These are phyloP conservation scores for Pseudorectes ferrugineus DNA, from an alignment of 2,113 vertebrate species.

Conservation along the genomic window DNA sequence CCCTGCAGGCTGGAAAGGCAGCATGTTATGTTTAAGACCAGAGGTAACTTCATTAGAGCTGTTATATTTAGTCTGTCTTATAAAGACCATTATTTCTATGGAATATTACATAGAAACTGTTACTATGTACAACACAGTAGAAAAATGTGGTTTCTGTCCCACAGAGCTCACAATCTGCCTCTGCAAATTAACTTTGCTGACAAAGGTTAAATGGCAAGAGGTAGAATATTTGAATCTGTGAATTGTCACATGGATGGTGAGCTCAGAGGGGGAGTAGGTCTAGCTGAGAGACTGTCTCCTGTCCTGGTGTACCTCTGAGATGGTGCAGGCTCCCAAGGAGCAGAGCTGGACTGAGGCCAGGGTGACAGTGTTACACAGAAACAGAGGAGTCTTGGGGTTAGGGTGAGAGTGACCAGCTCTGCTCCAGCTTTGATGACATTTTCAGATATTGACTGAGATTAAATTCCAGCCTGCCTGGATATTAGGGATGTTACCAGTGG, in stretches of 20 bases:
- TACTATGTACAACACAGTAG: conserved; percentile 37
- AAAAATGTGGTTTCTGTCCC: conserved; percentile 42
- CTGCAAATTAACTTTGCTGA: conserved; percentile 15
- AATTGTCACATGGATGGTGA: background rate
- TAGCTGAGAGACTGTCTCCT: background rate
- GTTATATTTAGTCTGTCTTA: conserved; percentile 41
- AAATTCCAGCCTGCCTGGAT: background rate
- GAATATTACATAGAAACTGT: conserved; percentile 58
- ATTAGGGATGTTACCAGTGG: background rate
- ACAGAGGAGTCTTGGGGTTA: background rate
- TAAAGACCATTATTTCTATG: conserved; percentile 29
- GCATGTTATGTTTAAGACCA: conserved; percentile 26
- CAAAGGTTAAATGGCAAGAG: conserved; percentile 30
- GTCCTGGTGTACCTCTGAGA: background rate
- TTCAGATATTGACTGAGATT: background rate
- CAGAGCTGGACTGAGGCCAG: background rate
- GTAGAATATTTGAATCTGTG: background rate
- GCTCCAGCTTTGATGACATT: background rate
- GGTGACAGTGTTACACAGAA: background rate
- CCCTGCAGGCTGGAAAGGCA: background rate
- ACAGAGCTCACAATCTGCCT: conserved; percentile 30
- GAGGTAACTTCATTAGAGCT: conserved; percentile 45
- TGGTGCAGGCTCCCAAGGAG: background rate
- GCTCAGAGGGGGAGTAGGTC: background rate
- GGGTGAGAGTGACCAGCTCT: background rate